Evolutionary conservation across 1,140 invertebrate species (phyloP).

Genomic region (Drosophila auraria): DNA sequence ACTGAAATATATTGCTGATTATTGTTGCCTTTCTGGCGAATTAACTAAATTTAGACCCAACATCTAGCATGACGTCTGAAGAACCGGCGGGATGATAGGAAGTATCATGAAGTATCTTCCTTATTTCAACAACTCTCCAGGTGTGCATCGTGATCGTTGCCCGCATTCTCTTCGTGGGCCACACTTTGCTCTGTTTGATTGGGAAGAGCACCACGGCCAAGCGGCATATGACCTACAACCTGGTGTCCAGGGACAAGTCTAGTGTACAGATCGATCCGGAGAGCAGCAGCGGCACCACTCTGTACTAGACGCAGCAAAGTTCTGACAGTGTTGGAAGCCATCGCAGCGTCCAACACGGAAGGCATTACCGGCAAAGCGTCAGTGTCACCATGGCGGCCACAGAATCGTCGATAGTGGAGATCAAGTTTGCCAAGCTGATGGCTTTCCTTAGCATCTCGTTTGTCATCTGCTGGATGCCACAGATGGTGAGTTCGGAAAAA

Average conservation of each 20-base stretch:
- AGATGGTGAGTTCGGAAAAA: conserved; percentile 89
- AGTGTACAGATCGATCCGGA: conserved; percentile 66
- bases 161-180: conserved; percentile 93
- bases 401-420: conserved; percentile 90
- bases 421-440: conserved; percentile 94
- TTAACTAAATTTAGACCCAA: too few species aligned
- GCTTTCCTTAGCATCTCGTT: conserved; percentile 92
- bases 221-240: conserved; percentile 75
- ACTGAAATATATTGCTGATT: conserved; percentile 36
- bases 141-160: conserved; percentile 92
- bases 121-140: conserved; percentile 86
- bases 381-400: conserved; percentile 84
- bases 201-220: conserved; percentile 74
- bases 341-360: conserved; percentile 51
- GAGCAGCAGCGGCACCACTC: conserved; percentile 74
- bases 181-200: conserved; percentile 89
- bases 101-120: too few species aligned
- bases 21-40: too few species aligned
- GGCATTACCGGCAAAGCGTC: conserved; percentile 74
- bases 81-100: too few species aligned
- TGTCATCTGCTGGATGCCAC: conserved; percentile 94
- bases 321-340: conserved; percentile 42
- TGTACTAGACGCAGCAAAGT: conserved; percentile 69
- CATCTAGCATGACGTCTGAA: too few species aligned
- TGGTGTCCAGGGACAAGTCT: conserved; percentile 74